These are phyloP conservation scores for Hemistola chrysoprasaria DNA, from an alignment of 2,888 invertebrate species.

Conservation along the genomic window DNA sequence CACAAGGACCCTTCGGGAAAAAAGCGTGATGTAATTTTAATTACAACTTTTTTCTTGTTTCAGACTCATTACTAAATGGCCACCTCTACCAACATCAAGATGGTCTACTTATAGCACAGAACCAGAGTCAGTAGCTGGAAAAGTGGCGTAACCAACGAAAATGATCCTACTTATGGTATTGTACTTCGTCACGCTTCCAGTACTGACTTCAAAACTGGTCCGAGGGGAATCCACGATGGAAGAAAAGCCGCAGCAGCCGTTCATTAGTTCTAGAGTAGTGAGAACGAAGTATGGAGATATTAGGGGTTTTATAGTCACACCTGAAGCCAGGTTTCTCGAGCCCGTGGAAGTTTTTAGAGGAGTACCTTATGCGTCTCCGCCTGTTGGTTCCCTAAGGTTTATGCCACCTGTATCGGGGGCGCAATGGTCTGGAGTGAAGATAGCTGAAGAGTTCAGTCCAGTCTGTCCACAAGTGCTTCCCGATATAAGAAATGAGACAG, in stretches of 20 bases:
- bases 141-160: constrained; percentile 66
- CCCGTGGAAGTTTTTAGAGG: constrained; percentile 96
- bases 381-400: constrained; percentile 93
- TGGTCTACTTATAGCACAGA: constrained; percentile 74
- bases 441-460: constrained; percentile 93
- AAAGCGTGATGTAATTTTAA: too few species aligned
- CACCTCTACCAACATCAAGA: constrained; percentile 50
- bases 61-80: constrained; percentile 71
- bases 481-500: constrained; percentile 92
- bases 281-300: constrained; percentile 94
- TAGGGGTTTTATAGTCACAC: constrained; percentile 91
- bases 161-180: constrained; percentile 72
- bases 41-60: too few species aligned
- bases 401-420: constrained; percentile 98
- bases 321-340: constrained; percentile 90
- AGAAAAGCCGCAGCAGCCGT: constrained; percentile 65
- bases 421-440: constrained; percentile 94
- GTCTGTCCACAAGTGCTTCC: constrained; percentile 97
- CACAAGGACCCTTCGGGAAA: too few species aligned
- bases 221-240: constrained; percentile 77
- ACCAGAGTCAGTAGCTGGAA: constrained; percentile 52
- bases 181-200: constrained; percentile 77
- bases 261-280: constrained; percentile 91
- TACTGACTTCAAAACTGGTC: constrained; percentile 67
- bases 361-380: constrained; percentile 97